Base-by-base conservation (phyloP, 2,888 invertebrate species). In the Eupithecia centaureata region DNA sequence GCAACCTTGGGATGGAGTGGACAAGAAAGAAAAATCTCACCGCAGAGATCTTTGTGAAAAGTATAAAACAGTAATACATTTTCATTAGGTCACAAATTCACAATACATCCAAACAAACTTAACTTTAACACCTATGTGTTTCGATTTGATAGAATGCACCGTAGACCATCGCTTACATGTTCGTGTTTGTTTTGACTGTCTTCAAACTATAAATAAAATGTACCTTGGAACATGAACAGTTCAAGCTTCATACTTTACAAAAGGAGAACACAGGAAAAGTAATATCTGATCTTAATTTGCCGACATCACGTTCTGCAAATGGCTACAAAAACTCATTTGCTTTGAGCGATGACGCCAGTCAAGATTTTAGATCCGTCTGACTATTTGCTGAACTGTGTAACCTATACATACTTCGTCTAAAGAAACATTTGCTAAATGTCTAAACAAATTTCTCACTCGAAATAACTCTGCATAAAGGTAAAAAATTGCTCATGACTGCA, bases 341-440 rank as follows among this genome's bases (percentile, higher is more conserved):
- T 74, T 75, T 76, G 64, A 79, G 73, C 72, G 82, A 79, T 87
- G 87, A 87, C 84, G 84, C 79, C 84, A 78, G 76, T 77, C 78
- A 80, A 77, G 78, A 74, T 77, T 77, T 57, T 76, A 78, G 76
- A 76, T 75, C 73, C 70, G 73, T 72, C 75, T 56, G 18, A 74
- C 67, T 79, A 80, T 82, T 84, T 78, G 67, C 68, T 61, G 54
- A 71, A 33, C 68, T 72, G 73, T 74, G 72, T 25, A 32, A 22
- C 8, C n/a, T 30, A n/a, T 56, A 18, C 30, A 57, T 28, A 57
- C 10, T 57, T 18, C 5, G 18, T 22, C 15, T 27, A 27, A 13
- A 0, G 4, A 15, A 28, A 54, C 2, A 28, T 28, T 18, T 30
- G 10, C n/a, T 30, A 28, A 27, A 18, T 42, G 42, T 8, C 7